A percentile compares a stretch with the other conserved stretches of the same genome.
Evolutionary conservation across 2,888 invertebrate species (phyloP).

Genomic region (Galeruca laticollis): DNA sequence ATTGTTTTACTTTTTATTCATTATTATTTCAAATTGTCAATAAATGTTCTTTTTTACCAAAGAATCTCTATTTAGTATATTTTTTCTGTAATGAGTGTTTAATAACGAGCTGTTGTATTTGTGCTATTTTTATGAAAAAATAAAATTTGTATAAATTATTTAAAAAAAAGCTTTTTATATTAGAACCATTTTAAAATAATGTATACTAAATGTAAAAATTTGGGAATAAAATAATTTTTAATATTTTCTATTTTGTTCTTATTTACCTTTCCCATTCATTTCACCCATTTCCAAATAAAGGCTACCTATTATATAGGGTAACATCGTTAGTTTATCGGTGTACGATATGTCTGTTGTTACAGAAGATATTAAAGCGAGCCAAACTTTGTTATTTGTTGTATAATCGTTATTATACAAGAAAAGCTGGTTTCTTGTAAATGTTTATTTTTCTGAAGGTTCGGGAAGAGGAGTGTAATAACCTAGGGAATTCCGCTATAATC

Average conservation of each 20-base stretch:
- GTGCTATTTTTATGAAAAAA: slow-evolving; percentile 26
- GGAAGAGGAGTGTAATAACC: no score
- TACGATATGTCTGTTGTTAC: no score
- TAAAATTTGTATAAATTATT: slow-evolving; percentile 29
- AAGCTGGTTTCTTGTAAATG: no score
- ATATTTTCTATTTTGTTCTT: slow-evolving; percentile 1
- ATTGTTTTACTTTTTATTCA: slow-evolving; percentile 38
- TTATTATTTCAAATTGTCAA: slow-evolving; percentile 40
- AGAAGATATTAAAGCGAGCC: no score
- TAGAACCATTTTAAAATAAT: slow-evolving; percentile 35
- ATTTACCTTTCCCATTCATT: neutral
- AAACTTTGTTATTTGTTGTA: no score
- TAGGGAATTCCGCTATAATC: no score
- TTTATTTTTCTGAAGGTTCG: no score
- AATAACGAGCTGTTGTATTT: slow-evolving; percentile 34
- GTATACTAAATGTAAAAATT: slow-evolving; percentile 39
- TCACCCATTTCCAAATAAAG: no score
- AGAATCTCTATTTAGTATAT: slow-evolving; percentile 41
- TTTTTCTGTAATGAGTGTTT: slow-evolving; percentile 34
- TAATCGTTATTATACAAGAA: no score
- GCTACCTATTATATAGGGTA: no score
- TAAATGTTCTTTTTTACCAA: slow-evolving; percentile 48
- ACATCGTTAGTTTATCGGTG: no score
- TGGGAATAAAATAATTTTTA: slow-evolving; percentile 41
- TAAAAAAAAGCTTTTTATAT: slow-evolving; percentile 37